Base-by-base conservation (phyloP, 2,797 vertebrate species). In the Parauchenoglanis punctatus region DNA sequence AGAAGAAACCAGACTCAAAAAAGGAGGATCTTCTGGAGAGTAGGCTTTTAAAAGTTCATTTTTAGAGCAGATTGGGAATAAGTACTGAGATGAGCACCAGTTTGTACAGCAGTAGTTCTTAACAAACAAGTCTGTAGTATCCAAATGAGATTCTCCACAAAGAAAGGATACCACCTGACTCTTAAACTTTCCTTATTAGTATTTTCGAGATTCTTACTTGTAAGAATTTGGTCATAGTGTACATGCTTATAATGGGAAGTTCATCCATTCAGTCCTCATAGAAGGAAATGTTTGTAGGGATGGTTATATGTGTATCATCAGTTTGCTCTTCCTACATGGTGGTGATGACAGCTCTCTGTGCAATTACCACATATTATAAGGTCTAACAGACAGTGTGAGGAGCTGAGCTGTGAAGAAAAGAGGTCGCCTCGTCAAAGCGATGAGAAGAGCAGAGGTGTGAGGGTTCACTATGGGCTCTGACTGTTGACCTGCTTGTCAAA, bases 351-450 rank as follows among this genome's bases (percentile, higher is more conserved):
- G 97, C 93, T 97, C 96, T 91, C 96, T 94, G 96, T 97, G 96
- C 94, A 99, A 99, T 99, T 97, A 98, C 97, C 97, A 96, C 96
- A 97, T 3, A 40, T 98, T 97, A 98, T 96, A 97, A 97, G 96
- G 96, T 97, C 96, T 96, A 96, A 96, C 96, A 94, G 97, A 94
- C 94, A 94, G 93, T 90, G 95, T 92, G 94, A 94, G 95, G 92
- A 96, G 94, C 93, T 92, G 95, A 96, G 95, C 96, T 95, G 96
- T 95, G 96, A 96, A 96, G 95, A 92, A 92, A 93, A 95, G 95
- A 92, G 94, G 94, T 18, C 25, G 93, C 92, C 94, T 93, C 96
- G 92, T 94, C 95, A 96, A 91, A 93, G 96, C 96, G 94, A 95
- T 93, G 68, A 80, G 40, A 4, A 52, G 75, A 81, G 68, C 54